Base-by-base conservation (phyloP, 2,888 invertebrate genomes). In the Seladonia tumulorum region DNA sequence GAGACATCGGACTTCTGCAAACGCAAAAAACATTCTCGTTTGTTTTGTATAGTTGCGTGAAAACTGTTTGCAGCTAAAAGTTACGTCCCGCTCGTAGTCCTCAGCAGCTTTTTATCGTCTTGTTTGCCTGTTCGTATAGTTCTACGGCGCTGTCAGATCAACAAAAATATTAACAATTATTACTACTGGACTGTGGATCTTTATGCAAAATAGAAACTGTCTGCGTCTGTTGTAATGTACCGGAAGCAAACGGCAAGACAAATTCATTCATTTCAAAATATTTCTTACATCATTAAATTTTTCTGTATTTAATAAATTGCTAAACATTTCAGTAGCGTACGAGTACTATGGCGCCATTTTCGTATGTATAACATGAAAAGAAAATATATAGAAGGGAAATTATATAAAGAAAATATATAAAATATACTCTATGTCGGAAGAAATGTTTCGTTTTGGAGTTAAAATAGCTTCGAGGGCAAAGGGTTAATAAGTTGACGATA, bases 21-120 rank as follows among this genome's bases (percentile, higher is more conserved):
- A 57, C 57, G n/a, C 57, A n/a, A 57, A 57, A 57, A 57, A n/a
- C n/a, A 57, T n/a, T 57, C 57, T n/a, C 57, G 57, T 57, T 57
- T n/a, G 57, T n/a, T 57, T 57, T 35, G 4, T n/a, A n/a, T 12
- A 57, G 57, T 57, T 57, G n/a, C 57, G n/a, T n/a, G n/a, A 12
- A n/a, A 57, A 57, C 12, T 57, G n/a, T 57, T n/a, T 12, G n/a
- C n/a, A 57, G n/a, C 4, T 4, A n/a, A n/a, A n/a, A 57, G n/a
- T 57, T 57, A 12, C n/a, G n/a, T n/a, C n/a, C 10, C 10, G n/a
- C 57, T 57, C n/a, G n/a, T 12, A n/a, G n/a, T n/a, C n/a, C 12
- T 57, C 12, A n/a, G n/a, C 4, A 57, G 12, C 4, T 12, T 57
- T 57, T n/a, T 57, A n/a, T 57, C n/a, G 53, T 12, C n/a, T n/a